Base-by-base conservation (phyloP, 2,888 invertebrate species). In the Rhorus exstirpatorius region DNA sequence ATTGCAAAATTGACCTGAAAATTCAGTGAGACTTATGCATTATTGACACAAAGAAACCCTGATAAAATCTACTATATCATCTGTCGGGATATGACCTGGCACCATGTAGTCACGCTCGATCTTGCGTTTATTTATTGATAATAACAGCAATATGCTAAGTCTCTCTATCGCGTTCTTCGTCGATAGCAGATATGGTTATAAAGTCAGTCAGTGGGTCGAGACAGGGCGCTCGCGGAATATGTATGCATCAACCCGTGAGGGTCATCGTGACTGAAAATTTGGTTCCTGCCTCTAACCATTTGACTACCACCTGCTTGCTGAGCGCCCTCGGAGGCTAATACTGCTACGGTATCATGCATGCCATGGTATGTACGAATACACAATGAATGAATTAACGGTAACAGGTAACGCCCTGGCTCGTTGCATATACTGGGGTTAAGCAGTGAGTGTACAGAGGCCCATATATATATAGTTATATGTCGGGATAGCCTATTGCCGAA, bases 401-500 rank as follows among this genome's bases (percentile, higher is more conserved):
- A 71, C 51, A 65, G 58, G 77, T 68, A 68, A 72, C 67, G 46
- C 61, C 55, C 78, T 46, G 49, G 41, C 21, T 65, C 41, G 67
- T 60, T 51, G 68, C 53, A 14, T 68, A 68, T 46, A 68, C 38
- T 24, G 21, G 31, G 61, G 14, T n/a, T 55, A 58, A 51, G 53
- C 53, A n/a, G 38, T 44, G 65, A 24, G 65, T 65, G 63, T 79
- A 60, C 68, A 53, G 49, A 63, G 76, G 24, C 24, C 55, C 55
- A 41, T 67, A 70, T 35, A 46, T 31, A 46, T 21, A 55, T 38
- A 63, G n/a, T n/a, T 58, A 68, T 71, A 75, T 60, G 76, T 46
- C 31, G 71, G 63, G 74, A 75, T 68, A 76, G 71, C 70, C 65
- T 63, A 61, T 58, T 76, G 35, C 60, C 51, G 74, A 77, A 79